phyloP scores from a whole-genome alignment of 2,113 vertebrate genomes.

The Myiozetetes cayanensis region DNA sequence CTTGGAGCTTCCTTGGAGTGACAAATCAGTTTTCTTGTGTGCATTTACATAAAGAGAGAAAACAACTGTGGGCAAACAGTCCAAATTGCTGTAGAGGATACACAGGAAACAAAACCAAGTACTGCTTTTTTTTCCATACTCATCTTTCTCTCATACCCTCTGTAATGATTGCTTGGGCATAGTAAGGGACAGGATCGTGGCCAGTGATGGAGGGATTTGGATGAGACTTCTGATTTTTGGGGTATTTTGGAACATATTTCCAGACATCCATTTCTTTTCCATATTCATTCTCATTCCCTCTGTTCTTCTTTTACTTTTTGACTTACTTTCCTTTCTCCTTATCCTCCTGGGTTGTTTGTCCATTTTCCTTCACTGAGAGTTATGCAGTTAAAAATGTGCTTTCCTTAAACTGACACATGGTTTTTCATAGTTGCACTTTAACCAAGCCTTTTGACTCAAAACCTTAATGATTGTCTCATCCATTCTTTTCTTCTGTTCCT shows the following conservation, averaged over 20 bases:
- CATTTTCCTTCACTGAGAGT: background rate
- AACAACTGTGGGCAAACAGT: background rate
- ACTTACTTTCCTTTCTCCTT: background rate
- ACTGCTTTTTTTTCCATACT: background rate
- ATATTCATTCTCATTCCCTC: background rate
- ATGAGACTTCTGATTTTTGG: background rate
- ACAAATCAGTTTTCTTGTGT: background rate
- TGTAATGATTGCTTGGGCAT: background rate
- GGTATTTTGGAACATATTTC: accelerated
- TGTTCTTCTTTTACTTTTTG: background rate
- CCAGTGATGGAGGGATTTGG: background rate
- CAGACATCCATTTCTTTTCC: background rate
- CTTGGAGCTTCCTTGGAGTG: background rate
- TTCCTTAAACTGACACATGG: background rate
- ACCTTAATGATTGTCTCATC: background rate
- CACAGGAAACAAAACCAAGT: background rate
- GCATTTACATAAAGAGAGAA: background rate
- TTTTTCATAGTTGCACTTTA: background rate
- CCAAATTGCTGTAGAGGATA: background rate
- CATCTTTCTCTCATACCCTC: background rate
- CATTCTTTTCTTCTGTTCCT: background rate
- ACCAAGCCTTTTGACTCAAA: background rate
- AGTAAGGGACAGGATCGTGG: background rate
- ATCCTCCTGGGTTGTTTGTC: background rate
- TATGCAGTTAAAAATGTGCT: background rate